Base-by-base conservation (phyloP, 2,113 vertebrate species). In the Takifugu bimaculatus region DNA sequence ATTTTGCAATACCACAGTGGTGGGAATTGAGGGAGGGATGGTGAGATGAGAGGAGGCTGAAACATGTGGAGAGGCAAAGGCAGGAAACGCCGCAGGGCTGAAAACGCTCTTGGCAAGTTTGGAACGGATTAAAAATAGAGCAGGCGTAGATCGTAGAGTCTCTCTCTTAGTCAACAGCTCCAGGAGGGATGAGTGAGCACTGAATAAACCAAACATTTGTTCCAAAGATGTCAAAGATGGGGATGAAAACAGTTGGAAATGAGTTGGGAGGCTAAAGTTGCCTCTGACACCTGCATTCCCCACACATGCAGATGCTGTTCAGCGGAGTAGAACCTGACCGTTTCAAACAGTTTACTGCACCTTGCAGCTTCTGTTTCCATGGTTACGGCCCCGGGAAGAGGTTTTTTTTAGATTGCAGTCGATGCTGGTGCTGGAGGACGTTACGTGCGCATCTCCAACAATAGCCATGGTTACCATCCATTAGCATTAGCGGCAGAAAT, bases 331-430 rank as follows among this genome's bases (percentile, higher is more conserved):
- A 70, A 63, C 60, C 57, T 75, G 60, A 71, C 58, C 32, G 14
- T 62, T 58, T 67, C 29, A 68, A 74, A 75, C 50, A 51, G 35
- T 51, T 53, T 11, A 51, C 35, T 9, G 20, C 15, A 28, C 61
- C 44, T 71, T 49, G 35, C 65, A 49, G 45, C 60, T 43, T 68
- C 65, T 76, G 82, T 86, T 88, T 74, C 80, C 65, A 79, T 79
- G 79, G 84, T 74, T 74, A 86, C 80, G 43, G 69, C 50, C 57
- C 28, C 5, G 5, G 56, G 49, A 75, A 58, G 80, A 69, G 35
- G 78, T 84, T 68, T 57, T 13, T 85, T 63, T 54, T 10, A 48
- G 13, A 55, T 43, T 15, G 25, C 26, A 25, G 11, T 11, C 42
- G 49, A 77, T 55, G 62, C 48, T 60, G 29, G 13, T 35, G 32